Percentiles rank a stretch among this genome's conserved stretches.
Evolutionary conservation across 1,140 invertebrate species (phyloP).

Genomic region (Drosophila lini): DNA sequence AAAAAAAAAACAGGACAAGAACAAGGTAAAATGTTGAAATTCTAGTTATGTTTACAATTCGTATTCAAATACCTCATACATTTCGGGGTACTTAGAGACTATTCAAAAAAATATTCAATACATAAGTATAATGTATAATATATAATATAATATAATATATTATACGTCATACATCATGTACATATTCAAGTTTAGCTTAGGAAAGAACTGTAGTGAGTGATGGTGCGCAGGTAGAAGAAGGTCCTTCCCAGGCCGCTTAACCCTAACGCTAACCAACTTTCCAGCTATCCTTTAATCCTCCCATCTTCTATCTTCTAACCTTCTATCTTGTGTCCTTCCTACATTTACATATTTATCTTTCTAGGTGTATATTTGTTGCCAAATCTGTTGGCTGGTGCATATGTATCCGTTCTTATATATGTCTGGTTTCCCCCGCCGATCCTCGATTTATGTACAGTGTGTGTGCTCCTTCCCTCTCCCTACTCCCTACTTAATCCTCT

Average conservation of each 20-base stretch:
- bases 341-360: conserved; percentile 14
- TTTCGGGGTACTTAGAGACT: conserved; percentile 57
- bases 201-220: conserved; percentile 53
- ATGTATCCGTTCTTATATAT: conserved; percentile 41
- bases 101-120: conserved; percentile 61
- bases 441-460: conserved; percentile 27
- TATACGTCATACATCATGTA: too few relatives aligned
- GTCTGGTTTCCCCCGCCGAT: conserved; percentile 19
- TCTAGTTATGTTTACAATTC: conserved; percentile 23
- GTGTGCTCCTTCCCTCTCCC: neutral
- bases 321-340: conserved; percentile 1
- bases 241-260: conserved; percentile 8
- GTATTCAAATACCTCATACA: conserved; percentile 30
- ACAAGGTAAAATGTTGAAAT: conserved; percentile 29
- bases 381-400: conserved; percentile 21
- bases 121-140: conserved; percentile 18
- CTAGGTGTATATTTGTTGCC: conserved; percentile 42
- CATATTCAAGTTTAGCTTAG: conserved; percentile 48
- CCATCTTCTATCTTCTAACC: neutral
- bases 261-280: neutral
- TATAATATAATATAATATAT: too few relatives aligned
- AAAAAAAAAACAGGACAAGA: conserved; percentile 22
- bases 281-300: conserved; percentile 1
- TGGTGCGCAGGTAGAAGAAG: conserved; percentile 37
- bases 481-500: conserved; percentile 72